A percentile compares a stretch with the other conserved stretches of the same genome.
These are phyloP conservation scores for Cheilosia scutellata DNA, from an alignment of 2,888 invertebrate species.

Conservation along the genomic window DNA sequence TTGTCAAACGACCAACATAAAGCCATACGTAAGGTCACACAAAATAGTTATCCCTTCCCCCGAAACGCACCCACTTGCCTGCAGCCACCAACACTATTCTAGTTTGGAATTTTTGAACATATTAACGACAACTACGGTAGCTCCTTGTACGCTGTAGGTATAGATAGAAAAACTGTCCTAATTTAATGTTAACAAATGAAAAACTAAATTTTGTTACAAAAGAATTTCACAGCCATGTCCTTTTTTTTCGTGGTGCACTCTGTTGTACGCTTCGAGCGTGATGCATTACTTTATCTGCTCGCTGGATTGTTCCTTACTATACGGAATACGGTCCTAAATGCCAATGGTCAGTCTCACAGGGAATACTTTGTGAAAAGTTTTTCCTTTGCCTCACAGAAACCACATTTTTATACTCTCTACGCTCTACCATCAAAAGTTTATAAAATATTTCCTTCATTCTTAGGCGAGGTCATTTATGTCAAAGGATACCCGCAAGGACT, in stretches of 20 bases:
- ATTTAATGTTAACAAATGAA: conserved; percentile 20
- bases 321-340: conserved; percentile 5
- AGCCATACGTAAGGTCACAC: too few species aligned
- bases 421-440: conserved; percentile 51
- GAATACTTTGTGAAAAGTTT: conserved; percentile 30
- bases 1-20: too few species aligned
- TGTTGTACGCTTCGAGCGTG: not conserved
- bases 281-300: not conserved
- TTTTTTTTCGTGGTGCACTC: not conserved
- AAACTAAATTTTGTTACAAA: conserved; percentile 13
- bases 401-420: conserved; percentile 52
- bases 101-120: too few species aligned
- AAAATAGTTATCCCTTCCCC: too few species aligned
- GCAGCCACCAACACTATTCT: too few species aligned
- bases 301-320: not conserved
- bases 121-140: too few species aligned
- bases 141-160: too few species aligned
- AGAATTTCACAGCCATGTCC: conserved; percentile 29
- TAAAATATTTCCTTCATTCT: conserved; percentile 47
- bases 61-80: too few species aligned
- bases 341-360: conserved; percentile 22
- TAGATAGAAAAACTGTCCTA: conserved; percentile 10
- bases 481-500: conserved; percentile 69
- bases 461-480: conserved; percentile 65
- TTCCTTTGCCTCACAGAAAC: conserved; percentile 12